Percentiles rank a stretch among this genome's conserved stretches.
Evolutionary conservation across 2,888 invertebrate genomes (phyloP).

Genomic region (Morpho deidamia): DNA sequence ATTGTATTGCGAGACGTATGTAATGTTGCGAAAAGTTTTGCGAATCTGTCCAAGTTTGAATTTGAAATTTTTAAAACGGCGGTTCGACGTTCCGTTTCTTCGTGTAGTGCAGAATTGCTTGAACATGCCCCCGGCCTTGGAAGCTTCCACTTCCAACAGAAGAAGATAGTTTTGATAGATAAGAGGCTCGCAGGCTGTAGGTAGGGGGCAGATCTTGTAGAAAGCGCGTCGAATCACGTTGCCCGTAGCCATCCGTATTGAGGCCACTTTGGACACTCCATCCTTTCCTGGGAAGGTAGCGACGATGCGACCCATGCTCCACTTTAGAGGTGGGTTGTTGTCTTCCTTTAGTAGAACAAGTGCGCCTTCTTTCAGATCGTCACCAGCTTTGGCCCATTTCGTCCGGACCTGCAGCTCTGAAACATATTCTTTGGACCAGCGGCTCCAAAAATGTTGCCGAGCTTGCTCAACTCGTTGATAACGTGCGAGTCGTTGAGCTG

Average conservation of each 20-base stretch:
- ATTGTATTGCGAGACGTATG: too few species aligned
- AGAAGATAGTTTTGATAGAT: too few species aligned
- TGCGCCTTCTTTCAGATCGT: not conserved
- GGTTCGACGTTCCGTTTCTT: too few species aligned
- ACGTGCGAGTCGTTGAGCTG: not conserved
- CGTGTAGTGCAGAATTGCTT: too few species aligned
- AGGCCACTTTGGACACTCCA: conserved; percentile 21
- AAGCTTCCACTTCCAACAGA: too few species aligned
- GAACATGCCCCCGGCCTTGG: too few species aligned
- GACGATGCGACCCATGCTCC: conserved; percentile 16
- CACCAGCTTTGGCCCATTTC: conserved; percentile 10
- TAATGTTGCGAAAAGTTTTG: too few species aligned
- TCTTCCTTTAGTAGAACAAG: not conserved
- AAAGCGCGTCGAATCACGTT: conserved; percentile 5
- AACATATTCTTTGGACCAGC: conserved; percentile 23
- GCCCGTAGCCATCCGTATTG: conserved; percentile 12
- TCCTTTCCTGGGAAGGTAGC: conserved; percentile 12
- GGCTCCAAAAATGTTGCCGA: conserved; percentile 20
- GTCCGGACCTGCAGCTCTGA: conserved; percentile 17
- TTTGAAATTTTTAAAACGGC: too few species aligned
- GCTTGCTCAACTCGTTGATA: conserved; percentile 15
- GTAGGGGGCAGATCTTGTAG: conserved; percentile 8
- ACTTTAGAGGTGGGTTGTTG: not conserved
- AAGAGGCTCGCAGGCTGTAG: too few species aligned
- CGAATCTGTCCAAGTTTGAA: too few species aligned